Conservation (phyloP, 2,113 vertebrate species). For the Leptosomus discolor region DNA sequence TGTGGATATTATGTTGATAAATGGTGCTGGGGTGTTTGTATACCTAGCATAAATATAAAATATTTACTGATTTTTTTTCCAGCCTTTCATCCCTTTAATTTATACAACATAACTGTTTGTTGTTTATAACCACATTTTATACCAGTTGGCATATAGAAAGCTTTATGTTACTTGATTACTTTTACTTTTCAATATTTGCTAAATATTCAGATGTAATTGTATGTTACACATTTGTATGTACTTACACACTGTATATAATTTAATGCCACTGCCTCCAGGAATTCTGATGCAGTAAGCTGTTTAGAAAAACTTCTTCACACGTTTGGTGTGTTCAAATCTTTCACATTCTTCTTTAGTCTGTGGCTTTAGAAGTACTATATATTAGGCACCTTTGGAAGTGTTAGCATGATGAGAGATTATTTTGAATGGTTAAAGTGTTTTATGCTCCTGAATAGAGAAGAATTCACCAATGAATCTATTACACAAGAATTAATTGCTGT, state of each 20-base stretch:
- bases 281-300: background rate
- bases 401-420: background rate
- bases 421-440: background rate
- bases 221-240: background rate
- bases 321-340: background rate
- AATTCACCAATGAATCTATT: background rate
- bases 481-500: background rate
- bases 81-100: background rate
- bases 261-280: background rate
- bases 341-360: background rate
- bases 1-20: background rate
- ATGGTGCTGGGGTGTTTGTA: background rate
- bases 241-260: background rate
- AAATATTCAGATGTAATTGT: background rate
- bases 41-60: background rate
- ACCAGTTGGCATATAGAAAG: background rate
- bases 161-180: background rate
- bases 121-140: background rate
- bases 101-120: background rate
- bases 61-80: background rate
- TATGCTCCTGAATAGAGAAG: background rate
- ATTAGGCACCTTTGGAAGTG: background rate
- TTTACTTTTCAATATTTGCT: background rate
- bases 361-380: background rate
- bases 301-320: background rate